phyloP scores from a whole-genome alignment of 2,113 vertebrate genomes.

The Notarius quadriscutis region DNA sequence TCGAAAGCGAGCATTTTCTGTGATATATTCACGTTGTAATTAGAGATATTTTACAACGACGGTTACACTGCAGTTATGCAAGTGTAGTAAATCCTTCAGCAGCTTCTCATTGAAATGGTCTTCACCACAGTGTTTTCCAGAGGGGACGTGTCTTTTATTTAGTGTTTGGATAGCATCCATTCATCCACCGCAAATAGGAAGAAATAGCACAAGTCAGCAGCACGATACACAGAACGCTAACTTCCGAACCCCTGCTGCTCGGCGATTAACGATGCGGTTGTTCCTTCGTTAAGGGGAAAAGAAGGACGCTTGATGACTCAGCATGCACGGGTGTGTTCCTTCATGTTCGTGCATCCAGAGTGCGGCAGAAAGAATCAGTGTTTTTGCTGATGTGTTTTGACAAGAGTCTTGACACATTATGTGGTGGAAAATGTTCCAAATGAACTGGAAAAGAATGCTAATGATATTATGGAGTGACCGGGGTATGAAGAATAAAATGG shows the following conservation, averaged over 20 bases:
- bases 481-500: neutral
- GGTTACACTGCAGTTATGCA: neutral
- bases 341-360: neutral
- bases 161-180: conserved; percentile 19
- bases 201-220: conserved; percentile 34
- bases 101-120: conserved; percentile 23
- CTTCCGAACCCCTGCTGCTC: conserved; percentile 14
- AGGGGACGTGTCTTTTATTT: conserved; percentile 12
- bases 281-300: neutral
- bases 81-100: conserved; percentile 29
- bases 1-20: neutral
- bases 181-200: conserved; percentile 23
- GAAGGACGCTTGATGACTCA: conserved; percentile 20
- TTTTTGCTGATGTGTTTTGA: conserved; percentile 21
- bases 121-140: conserved; percentile 18
- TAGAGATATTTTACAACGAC: conserved; percentile 3
- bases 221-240: neutral
- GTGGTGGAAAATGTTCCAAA: conserved; percentile 16
- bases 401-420: conserved; percentile 1
- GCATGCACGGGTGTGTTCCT: neutral
- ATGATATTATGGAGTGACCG: neutral
- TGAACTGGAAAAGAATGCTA: neutral
- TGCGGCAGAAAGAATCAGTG: neutral
- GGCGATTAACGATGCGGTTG: conserved; percentile 32
- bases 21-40: neutral